Percentiles rank a stretch among this genome's conserved stretches.
Evolutionary conservation across 1,140 invertebrate species (phyloP).

Genomic region (Drosophila biarmipes): DNA sequence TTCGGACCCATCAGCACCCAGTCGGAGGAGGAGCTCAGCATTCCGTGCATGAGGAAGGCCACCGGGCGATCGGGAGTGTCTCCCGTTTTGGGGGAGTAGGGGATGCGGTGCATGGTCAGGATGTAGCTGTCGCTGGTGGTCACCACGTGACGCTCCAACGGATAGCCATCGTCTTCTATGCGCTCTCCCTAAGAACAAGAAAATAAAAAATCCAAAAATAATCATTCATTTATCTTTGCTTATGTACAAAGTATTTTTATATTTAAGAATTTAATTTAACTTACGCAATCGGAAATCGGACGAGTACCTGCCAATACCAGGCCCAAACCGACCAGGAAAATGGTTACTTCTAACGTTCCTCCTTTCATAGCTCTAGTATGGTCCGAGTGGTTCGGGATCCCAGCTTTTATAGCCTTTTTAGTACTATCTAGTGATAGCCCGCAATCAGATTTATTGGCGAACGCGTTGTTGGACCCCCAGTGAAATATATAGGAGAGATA

Average conservation of each 20-base stretch:
- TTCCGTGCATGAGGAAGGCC: constrained; percentile 75
- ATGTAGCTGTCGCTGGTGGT: constrained; percentile 68
- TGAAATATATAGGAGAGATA: constrained; percentile 35
- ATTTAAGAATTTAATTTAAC: not conserved
- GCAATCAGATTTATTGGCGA: constrained; percentile 48
- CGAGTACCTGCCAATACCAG: constrained; percentile 43
- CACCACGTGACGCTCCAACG: constrained; percentile 69
- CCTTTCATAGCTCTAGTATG: constrained; percentile 46
- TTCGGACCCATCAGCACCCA: constrained; percentile 76
- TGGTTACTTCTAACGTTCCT: constrained; percentile 29
- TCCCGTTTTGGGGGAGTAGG: constrained; percentile 60
- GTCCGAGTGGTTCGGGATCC: not conserved
- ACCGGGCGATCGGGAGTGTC: constrained; percentile 46
- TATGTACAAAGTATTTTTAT: too few relatives aligned
- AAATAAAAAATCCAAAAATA: too few relatives aligned
- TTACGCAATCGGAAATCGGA: constrained; percentile 74
- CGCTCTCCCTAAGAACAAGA: constrained; percentile 55
- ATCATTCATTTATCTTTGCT: too few relatives aligned
- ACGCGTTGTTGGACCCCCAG: constrained; percentile 18
- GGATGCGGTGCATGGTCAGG: constrained; percentile 76
- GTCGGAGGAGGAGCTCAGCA: constrained; percentile 73
- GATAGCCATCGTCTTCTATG: constrained; percentile 70
- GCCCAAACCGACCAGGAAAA: constrained; percentile 50
- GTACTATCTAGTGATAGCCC: constrained; percentile 37
- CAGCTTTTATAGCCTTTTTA: constrained; percentile 41